phyloP scores from a whole-genome alignment of 1,140 invertebrate genomes.

The Drosophila lacertosa region DNA sequence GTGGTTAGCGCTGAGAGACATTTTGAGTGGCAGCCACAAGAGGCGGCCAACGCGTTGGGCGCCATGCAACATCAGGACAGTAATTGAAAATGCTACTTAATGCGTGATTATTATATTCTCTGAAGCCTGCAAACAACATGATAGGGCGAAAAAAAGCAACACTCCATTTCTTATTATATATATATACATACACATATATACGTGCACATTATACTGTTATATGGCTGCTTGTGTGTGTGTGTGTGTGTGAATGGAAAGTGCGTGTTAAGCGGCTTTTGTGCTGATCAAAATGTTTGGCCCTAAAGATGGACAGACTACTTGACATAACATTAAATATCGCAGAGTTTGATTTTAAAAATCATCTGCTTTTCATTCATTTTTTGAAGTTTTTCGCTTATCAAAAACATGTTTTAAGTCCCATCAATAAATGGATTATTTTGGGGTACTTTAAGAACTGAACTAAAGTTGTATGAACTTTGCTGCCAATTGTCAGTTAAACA shows the following conservation, averaged over 20 bases:
- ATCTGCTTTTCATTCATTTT: conserved; percentile 16
- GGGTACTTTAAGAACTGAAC: too few species aligned
- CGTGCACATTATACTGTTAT: conserved; percentile 39
- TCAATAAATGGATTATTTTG: too few species aligned
- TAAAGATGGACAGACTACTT: conserved; percentile 26
- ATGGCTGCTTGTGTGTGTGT: conserved; percentile 13
- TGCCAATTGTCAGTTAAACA: conserved; percentile 23
- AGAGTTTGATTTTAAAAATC: conserved; percentile 32
- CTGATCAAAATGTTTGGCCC: conserved; percentile 40
- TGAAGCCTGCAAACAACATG: conserved; percentile 53
- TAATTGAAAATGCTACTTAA: conserved; percentile 80
- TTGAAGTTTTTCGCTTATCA: conserved; percentile 6
- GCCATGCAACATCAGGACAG: conserved; percentile 44
- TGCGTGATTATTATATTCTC: conserved; percentile 76
- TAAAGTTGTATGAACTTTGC: conserved; percentile 55
- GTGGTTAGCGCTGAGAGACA: conserved; percentile 55
- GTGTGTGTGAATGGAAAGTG: conserved; percentile 56
- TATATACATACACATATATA: too few species aligned
- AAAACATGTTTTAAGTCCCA: too few species aligned
- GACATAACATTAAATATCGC: conserved; percentile 26
- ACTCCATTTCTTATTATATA: conserved; percentile 51
- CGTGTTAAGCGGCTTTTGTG: conserved; percentile 67
- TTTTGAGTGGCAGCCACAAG: conserved; percentile 54
- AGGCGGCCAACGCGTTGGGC: too few species aligned
- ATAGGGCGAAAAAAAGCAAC: conserved; percentile 58